Percentiles rank a stretch among this genome's conserved stretches.
Evolutionary conservation across 2,797 vertebrate species (phyloP).

Genomic region (Tiaroga cobitis): DNA sequence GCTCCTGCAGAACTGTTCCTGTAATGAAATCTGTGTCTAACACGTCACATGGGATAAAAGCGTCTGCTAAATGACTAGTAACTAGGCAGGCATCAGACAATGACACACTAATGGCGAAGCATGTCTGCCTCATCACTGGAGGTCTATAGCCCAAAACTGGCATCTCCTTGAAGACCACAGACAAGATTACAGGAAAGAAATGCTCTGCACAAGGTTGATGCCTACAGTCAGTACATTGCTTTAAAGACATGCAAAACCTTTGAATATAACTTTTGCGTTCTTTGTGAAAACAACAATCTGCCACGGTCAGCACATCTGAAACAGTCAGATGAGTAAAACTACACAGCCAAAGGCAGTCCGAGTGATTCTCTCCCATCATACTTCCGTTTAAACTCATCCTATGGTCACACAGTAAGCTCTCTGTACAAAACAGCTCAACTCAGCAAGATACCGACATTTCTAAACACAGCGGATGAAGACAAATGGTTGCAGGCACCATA

Average conservation of each 20-base stretch:
- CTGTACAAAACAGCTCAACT: conserved; percentile 45
- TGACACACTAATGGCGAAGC: conserved; percentile 33
- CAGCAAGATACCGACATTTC: conserved; percentile 32
- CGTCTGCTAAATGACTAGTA: conserved; percentile 34
- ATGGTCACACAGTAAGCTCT: conserved; percentile 28
- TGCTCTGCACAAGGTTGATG: conserved; percentile 2
- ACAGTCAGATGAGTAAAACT: conserved; percentile 46
- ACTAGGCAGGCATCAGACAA: conserved; percentile 30
- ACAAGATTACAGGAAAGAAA: conserved; percentile 14
- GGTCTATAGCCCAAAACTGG: background rate
- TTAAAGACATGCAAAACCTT: conserved; percentile 4
- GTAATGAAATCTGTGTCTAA: conserved; percentile 28
- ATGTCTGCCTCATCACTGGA: conserved; percentile 5
- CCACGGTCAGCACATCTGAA: conserved; percentile 34
- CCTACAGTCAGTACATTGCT: conserved; percentile 6
- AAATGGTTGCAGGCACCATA: conserved; percentile 43
- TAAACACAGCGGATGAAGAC: conserved; percentile 37
- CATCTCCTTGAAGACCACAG: conserved; percentile 18
- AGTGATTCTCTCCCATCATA: background rate
- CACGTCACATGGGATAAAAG: conserved; percentile 33
- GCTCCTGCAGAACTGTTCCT: background rate
- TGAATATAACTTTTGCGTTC: conserved; percentile 16
- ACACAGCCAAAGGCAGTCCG: conserved; percentile 30
- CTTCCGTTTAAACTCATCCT: conserved; percentile 37
- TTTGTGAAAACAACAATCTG: conserved; percentile 41